Percentiles rank a stretch among this genome's conserved stretches.
These are phyloP conservation scores for Phorcus lineatus DNA, from an alignment of 2,888 invertebrate genomes.

Conservation along the genomic window DNA sequence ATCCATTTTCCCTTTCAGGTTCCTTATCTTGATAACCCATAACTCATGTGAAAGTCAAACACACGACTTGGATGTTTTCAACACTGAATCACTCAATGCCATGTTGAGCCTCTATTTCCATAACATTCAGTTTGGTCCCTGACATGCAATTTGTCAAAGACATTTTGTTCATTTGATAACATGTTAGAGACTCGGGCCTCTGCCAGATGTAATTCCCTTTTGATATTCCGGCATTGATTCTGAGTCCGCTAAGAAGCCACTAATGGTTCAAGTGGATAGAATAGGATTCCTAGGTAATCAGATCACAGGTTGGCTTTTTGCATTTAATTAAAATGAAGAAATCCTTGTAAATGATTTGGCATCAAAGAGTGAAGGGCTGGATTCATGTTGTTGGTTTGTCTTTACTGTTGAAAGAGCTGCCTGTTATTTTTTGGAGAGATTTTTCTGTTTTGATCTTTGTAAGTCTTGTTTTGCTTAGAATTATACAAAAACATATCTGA, in stretches of 20 bases:
- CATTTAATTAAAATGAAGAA: not conserved
- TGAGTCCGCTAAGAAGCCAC: not conserved
- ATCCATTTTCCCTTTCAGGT: too few species aligned
- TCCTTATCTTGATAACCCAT: too few species aligned
- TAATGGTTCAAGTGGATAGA: not conserved
- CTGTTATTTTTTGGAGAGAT: too few species aligned
- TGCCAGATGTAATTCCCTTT: not conserved
- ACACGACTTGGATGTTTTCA: not conserved
- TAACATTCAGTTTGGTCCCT: not conserved
- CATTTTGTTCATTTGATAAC: not conserved
- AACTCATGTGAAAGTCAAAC: too few species aligned
- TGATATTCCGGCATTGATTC: not conserved
- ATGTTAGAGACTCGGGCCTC: not conserved
- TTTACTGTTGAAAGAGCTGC: too few species aligned
- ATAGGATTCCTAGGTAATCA: not conserved
- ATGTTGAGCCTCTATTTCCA: not conserved
- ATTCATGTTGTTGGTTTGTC: not conserved
- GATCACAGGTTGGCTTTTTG: not conserved
- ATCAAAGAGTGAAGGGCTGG: not conserved
- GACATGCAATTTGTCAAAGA: conserved; percentile 7
- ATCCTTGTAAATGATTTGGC: not conserved
- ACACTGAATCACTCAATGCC: not conserved
- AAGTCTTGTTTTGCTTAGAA: too few species aligned
- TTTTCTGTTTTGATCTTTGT: too few species aligned
- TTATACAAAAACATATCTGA: too few species aligned